Evolutionary conservation across 1,140 invertebrate genomes (phyloP), one percentile per base, ranked within the genome.

Genomic region (Cepaea nemoralis): DNA sequence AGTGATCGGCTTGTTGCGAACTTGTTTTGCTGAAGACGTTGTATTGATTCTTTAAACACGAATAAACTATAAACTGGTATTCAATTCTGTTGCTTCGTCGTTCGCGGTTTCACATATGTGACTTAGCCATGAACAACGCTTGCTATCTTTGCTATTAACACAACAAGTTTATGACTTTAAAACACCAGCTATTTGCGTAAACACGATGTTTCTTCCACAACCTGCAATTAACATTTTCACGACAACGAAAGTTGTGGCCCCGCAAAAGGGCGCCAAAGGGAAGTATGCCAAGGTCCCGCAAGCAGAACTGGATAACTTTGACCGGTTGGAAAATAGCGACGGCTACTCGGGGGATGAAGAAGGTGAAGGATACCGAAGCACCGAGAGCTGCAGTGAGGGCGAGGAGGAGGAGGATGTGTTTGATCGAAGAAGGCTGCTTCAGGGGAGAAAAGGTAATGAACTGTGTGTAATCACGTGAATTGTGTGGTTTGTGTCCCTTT

Each of bases 161-260:
- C n/a, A 55, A 55, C 50, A 55, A 55, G 50, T 55, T 1, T 14
- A 16, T 31, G 1, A 2, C 5, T 24, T 69, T 12, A 37, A 40
- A 70, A 70, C 67, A 70, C 10, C 22, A 71, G n/a, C 6, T 24
- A 27, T 16, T 14, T 71, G 33, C 37, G 8, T 10, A 8, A 19
- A 24, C 1, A 16, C 33, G 12, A 70, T 71, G 69, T 71, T 40
- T 45, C 69, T 71, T 22, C 67, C 69, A 22, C 69, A 71, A 71
- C 37, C 69, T n/a, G 35, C 69, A 6, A 39, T 71, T n/a, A 39
- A 19, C 19, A 71, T 71, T 10, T 33, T 39, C 37, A 69, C 27
- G n/a, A 37, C 66, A 5, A 69, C 66, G 12, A 69, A 69, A 2
- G 3, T 69, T 5, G 37, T 71, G 37, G 37, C 37, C 2, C 69